phyloP scores from a whole-genome alignment of 2,888 invertebrate genomes.

The Stenolophus ochropezus region DNA sequence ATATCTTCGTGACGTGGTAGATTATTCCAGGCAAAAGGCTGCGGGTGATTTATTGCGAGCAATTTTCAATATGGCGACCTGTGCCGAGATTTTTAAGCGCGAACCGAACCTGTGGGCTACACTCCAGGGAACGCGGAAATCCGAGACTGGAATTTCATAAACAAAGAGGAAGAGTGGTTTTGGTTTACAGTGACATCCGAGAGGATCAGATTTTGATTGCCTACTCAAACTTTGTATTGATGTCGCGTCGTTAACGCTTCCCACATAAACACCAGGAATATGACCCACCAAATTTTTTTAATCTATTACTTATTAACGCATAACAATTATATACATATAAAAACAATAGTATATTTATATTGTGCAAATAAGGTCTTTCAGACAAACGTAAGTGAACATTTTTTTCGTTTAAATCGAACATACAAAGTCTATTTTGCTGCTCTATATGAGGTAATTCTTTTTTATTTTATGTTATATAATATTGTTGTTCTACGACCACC shows the following conservation, averaged over 20 bases:
- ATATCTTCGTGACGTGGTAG: conserved; percentile 15
- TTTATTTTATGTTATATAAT: too few relatives aligned
- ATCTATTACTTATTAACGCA: too few relatives aligned
- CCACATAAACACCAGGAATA: too few relatives aligned
- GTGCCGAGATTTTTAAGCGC: conserved; percentile 10
- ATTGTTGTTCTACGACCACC: too few relatives aligned
- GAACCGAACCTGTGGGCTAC: not conserved
- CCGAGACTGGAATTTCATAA: conserved; percentile 19
- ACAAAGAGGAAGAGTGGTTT: conserved; percentile 10
- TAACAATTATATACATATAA: too few relatives aligned
- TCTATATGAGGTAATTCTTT: too few relatives aligned
- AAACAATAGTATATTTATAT: too few relatives aligned
- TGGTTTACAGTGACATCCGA: conserved; percentile 20
- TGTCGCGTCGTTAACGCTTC: not conserved
- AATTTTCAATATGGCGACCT: conserved; percentile 33
- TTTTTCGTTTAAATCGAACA: too few relatives aligned
- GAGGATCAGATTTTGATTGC: conserved; percentile 18
- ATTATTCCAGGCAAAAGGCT: conserved; percentile 9
- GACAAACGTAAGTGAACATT: too few relatives aligned
- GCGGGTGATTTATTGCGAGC: conserved; percentile 18
- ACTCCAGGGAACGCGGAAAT: not conserved
- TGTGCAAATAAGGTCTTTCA: too few relatives aligned
- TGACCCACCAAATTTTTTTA: too few relatives aligned
- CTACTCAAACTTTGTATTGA: conserved; percentile 4
- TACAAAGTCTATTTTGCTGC: too few relatives aligned